Percentiles rank a stretch among this genome's conserved stretches.
phyloP scores from a whole-genome alignment of 2,888 invertebrate genomes.

The Crematogaster levior region DNA sequence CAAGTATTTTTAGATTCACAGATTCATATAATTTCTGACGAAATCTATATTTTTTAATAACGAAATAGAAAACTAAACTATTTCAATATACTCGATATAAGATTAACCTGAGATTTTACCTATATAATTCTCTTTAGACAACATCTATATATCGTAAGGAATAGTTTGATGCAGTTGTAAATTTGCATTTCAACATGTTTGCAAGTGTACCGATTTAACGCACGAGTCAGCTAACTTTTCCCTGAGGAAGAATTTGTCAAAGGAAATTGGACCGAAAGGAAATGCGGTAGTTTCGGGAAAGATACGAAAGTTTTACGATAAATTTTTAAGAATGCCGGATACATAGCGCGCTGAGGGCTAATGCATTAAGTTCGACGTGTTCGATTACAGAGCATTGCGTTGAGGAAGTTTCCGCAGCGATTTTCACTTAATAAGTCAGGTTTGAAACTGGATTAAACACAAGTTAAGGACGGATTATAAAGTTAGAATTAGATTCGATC shows the following conservation, averaged over 20 bases:
- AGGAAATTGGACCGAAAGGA: conserved; percentile 26
- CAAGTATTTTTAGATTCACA: background rate
- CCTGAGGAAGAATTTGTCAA: conserved; percentile 34
- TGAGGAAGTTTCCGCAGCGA: conserved; percentile 45
- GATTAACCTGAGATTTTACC: background rate
- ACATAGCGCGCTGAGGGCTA: conserved; percentile 17
- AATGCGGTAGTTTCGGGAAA: conserved; percentile 20
- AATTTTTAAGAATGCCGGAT: conserved; percentile 31
- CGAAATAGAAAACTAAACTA: background rate
- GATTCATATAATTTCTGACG: background rate
- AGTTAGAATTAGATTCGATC: conserved; percentile 55
- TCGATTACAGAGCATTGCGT: conserved; percentile 46
- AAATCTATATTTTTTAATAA: background rate
- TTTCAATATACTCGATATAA: background rate
- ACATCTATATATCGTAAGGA: background rate
- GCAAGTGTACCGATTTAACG: conserved; percentile 18
- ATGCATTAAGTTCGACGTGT: conserved; percentile 51
- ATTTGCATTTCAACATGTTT: conserved; percentile 24
- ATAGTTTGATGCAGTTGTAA: conserved; percentile 6
- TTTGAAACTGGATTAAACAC: conserved; percentile 56
- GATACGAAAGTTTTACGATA: conserved; percentile 40
- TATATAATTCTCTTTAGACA: background rate
- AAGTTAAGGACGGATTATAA: conserved; percentile 52
- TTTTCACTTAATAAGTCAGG: conserved; percentile 54
- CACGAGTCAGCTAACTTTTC: conserved; percentile 13